phyloP scores from a whole-genome alignment of 1,140 invertebrate genomes.

The Brachionus koreanus region DNA sequence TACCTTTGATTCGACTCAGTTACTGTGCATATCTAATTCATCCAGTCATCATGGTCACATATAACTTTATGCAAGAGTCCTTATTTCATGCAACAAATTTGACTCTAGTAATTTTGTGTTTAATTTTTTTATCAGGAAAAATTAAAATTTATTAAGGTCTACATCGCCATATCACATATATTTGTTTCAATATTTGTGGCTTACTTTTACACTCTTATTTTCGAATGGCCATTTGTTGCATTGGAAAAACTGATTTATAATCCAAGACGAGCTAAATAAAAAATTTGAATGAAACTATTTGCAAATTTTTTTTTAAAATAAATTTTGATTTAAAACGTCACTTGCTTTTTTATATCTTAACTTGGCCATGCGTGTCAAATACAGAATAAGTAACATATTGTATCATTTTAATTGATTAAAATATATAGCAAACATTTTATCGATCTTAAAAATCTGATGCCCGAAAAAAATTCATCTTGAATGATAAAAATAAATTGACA shows the following conservation, averaged over 20 bases:
- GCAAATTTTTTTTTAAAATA: neutral
- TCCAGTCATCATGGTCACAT: conserved; percentile 46
- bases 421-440: neutral
- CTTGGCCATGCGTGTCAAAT: neutral
- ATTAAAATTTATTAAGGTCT: conserved; percentile 1
- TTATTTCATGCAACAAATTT: conserved; percentile 14
- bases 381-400: conserved; percentile 9
- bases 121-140: neutral
- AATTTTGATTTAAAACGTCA: neutral
- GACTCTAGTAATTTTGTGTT: neutral
- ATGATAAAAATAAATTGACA: neutral
- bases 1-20: conserved; percentile 79
- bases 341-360: neutral
- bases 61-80: conserved; percentile 9
- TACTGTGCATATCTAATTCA: conserved; percentile 86
- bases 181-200: conserved; percentile 6
- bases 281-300: neutral
- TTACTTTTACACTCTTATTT: neutral
- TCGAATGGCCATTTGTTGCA: conserved; percentile 39
- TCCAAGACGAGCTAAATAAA: neutral
- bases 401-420: neutral
- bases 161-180: conserved; percentile 32
- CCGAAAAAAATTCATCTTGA: neutral
- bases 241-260: conserved; percentile 40
- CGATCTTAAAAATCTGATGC: conserved; percentile 20